phyloP scores from a whole-genome alignment of 2,113 vertebrate genomes.

The Sander lucioperca region DNA sequence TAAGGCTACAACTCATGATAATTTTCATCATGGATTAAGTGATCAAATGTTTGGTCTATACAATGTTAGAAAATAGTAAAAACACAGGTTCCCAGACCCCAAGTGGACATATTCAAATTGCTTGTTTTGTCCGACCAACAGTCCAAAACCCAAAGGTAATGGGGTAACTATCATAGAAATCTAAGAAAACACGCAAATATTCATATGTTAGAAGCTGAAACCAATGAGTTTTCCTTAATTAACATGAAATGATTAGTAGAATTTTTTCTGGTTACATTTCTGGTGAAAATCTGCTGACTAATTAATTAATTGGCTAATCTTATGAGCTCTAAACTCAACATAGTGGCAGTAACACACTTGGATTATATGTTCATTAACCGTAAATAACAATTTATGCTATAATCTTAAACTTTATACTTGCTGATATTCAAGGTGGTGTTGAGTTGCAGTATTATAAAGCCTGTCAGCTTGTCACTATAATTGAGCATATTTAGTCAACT shows the following conservation, averaged over 20 bases:
- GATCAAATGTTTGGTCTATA: not conserved
- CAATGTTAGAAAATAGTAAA: not conserved
- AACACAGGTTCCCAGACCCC: not conserved
- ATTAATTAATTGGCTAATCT: not conserved
- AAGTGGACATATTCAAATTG: too few relatives aligned
- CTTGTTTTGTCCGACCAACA: not conserved
- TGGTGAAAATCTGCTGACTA: not conserved
- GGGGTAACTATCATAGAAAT: not conserved
- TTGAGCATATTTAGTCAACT: constrained; percentile 43
- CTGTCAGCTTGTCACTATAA: constrained; percentile 13
- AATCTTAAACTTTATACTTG: not conserved
- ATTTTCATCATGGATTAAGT: not conserved
- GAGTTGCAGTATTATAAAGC: constrained; percentile 4
- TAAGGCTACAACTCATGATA: not conserved
- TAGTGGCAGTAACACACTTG: not conserved
- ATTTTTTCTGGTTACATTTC: not conserved
- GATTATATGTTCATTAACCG: not conserved
- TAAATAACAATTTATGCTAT: not conserved
- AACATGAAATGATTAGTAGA: not conserved
- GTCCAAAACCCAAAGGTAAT: not conserved
- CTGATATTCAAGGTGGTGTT: not conserved
- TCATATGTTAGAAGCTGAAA: not conserved
- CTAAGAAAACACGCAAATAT: not conserved
- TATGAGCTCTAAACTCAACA: not conserved
- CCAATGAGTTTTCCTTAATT: not conserved